phyloP scores from a whole-genome alignment of 2,888 invertebrate species.

The Drosophila stalkeri region DNA sequence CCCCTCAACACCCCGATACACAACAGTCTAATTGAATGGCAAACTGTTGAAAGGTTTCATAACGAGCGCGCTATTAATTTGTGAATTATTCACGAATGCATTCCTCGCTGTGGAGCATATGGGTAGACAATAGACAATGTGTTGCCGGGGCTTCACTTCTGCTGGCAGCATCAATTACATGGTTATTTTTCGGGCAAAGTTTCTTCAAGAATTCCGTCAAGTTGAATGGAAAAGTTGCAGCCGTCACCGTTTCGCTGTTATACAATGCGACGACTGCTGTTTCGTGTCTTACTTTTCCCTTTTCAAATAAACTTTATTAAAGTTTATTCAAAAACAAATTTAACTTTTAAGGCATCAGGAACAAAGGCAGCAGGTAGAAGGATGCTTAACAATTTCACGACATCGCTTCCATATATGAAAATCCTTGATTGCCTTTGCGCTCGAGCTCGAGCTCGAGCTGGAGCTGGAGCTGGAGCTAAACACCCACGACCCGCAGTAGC shows the following conservation, averaged over 20 bases:
- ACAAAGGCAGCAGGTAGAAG: conserved; percentile 21
- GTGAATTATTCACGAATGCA: conserved; percentile 19
- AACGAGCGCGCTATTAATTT: conserved; percentile 61
- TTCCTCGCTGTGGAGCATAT: conserved; percentile 9
- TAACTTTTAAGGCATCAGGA: conserved; percentile 77
- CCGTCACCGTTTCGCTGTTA: background rate
- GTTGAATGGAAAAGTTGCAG: conserved; percentile 29
- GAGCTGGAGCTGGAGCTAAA: background rate
- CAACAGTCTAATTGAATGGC: conserved; percentile 53
- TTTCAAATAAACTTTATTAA: conserved; percentile 70
- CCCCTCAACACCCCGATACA: background rate
- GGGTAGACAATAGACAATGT: conserved; percentile 23
- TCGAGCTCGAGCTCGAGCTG: background rate
- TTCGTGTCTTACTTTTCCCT: conserved; percentile 33
- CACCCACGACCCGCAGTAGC: background rate
- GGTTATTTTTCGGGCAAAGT: conserved; percentile 39
- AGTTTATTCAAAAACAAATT: conserved; percentile 74
- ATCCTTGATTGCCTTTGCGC: conserved; percentile 30
- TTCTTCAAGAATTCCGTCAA: conserved; percentile 48
- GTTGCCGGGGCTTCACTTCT: conserved; percentile 40
- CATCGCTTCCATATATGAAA: conserved; percentile 37
- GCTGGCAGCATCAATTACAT: conserved; percentile 67
- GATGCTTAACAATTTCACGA: conserved; percentile 34
- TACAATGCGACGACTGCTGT: conserved; percentile 26
- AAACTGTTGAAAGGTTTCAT: conserved; percentile 36